Evolutionary conservation across 2,888 invertebrate genomes (phyloP).

Genomic region (Geotrupes spiniger): DNA sequence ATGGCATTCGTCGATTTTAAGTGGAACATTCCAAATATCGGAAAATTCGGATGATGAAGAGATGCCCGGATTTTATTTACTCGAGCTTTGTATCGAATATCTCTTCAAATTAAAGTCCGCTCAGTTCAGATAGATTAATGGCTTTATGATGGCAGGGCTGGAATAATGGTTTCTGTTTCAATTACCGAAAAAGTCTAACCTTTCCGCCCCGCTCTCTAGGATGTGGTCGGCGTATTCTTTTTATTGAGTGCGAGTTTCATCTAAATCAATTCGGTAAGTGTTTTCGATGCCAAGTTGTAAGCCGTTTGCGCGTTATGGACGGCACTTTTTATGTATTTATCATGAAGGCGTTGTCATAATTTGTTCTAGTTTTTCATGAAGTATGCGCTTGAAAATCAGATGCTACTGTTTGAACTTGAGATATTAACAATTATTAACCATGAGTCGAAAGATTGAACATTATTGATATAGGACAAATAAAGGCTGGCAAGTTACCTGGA

Average conservation of each 20-base stretch:
- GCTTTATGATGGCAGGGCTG: constrained; percentile 26
- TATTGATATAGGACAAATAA: too few species aligned
- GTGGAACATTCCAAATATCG: neutral
- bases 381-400: too few species aligned
- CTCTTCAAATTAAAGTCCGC: constrained; percentile 27
- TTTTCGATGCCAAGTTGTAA: too few species aligned
- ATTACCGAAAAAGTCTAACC: constrained; percentile 26
- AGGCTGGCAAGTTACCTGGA: too few species aligned
- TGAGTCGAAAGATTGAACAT: too few species aligned
- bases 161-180: constrained; percentile 29
- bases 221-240: neutral
- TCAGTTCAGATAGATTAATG: constrained; percentile 28
- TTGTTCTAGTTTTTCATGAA: too few species aligned
- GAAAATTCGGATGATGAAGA: neutral
- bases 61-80: constrained; percentile 14
- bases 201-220: neutral
- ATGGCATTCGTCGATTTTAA: neutral
- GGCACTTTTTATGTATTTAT: too few species aligned
- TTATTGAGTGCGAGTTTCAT: neutral
- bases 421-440: too few species aligned
- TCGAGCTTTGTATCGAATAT: constrained; percentile 22
- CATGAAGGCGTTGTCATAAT: too few species aligned
- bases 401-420: too few species aligned
- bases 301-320: too few species aligned
- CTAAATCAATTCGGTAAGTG: constrained; percentile 10